Evolutionary conservation across 2,888 invertebrate genomes (phyloP), one percentile per base, ranked within the genome.

Genomic region (Ctena decussata): DNA sequence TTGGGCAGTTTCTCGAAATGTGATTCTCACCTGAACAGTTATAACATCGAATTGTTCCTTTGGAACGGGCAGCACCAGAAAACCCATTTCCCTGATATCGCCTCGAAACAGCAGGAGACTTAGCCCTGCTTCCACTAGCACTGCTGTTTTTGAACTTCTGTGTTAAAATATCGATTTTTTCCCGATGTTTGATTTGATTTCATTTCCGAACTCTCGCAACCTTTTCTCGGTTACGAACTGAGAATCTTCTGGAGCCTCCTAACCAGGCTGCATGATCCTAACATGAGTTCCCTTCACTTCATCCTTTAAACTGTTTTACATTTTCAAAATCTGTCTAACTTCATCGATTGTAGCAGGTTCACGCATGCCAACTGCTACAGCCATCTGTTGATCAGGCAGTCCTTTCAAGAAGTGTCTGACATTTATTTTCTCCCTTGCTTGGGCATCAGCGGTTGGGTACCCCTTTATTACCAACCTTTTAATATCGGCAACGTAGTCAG

Each of bases 271-370:
- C 18, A 69, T 70, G 21, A 49, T 35, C n/a, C 49, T 35, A 35
- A 70, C 46, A 18, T 72, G 71, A 32, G 21, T n/a, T 24, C 77
- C 49, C 32, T 44, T 71, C 11, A 74, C 57, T 39, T 87, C 87
- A 35, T 87, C 85, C 46, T 80, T 78, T 11, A 87, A 76, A 65
- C 87, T 85, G 24, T 73, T 80, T 44, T 79, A 86, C 12, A 82
- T 86, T 69, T 88, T 86, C 15, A 79, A 27, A n/a, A 77, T 84
- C 11, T 77, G 39, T 27, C 79, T 24, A 0, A 84, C 86, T 32
- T 88, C 88, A 41, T 88, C 86, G 12, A 88, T 75, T 0, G 80
- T 79, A 27, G 76, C 78, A 8, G 88, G 88, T 44, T 84, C 77
- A 39, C 76, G 81, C 88, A 88, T 88, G 2, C 88, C 88, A 35